Percentiles rank a stretch among this genome's conserved stretches.
Evolutionary conservation across 2,113 vertebrate species (phyloP).

Genomic region (Gymnogyps californianus): DNA sequence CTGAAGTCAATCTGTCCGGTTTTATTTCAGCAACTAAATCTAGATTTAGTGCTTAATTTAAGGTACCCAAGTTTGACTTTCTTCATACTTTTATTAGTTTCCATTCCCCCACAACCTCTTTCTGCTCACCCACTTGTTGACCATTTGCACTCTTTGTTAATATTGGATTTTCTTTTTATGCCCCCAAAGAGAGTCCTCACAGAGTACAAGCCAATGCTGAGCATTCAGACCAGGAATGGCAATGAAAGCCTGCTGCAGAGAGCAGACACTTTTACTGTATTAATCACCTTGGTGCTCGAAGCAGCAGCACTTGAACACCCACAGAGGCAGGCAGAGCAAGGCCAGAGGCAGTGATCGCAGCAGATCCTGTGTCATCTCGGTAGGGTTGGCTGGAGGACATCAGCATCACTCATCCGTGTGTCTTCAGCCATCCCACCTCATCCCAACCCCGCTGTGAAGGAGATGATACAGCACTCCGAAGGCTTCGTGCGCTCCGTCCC

Average conservation of each 20-base stretch:
- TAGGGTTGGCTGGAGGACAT: neutral
- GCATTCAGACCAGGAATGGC: rapidly evolving
- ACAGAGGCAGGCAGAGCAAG: neutral
- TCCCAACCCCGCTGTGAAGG: rapidly evolving
- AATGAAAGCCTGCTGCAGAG: neutral
- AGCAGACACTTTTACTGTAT: rapidly evolving
- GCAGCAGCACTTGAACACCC: neutral
- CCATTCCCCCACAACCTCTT: neutral
- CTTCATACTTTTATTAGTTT: neutral
- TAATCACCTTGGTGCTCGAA: rapidly evolving
- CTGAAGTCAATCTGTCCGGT: neutral
- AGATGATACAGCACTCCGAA: rapidly evolving
- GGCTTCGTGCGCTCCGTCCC: neutral
- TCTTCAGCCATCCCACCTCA: neutral
- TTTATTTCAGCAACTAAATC: neutral
- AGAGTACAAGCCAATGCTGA: rapidly evolving
- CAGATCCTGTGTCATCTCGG: neutral
- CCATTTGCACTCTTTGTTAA: neutral
- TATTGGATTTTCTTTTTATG: neutral
- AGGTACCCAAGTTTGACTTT: neutral
- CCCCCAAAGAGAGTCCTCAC: neutral
- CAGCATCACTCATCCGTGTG: rapidly evolving
- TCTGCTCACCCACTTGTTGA: neutral
- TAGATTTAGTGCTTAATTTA: neutral
- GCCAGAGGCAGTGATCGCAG: neutral